These are phyloP conservation scores for Fragum fragum DNA, from an alignment of 2,888 invertebrate species.

Conservation along the genomic window DNA sequence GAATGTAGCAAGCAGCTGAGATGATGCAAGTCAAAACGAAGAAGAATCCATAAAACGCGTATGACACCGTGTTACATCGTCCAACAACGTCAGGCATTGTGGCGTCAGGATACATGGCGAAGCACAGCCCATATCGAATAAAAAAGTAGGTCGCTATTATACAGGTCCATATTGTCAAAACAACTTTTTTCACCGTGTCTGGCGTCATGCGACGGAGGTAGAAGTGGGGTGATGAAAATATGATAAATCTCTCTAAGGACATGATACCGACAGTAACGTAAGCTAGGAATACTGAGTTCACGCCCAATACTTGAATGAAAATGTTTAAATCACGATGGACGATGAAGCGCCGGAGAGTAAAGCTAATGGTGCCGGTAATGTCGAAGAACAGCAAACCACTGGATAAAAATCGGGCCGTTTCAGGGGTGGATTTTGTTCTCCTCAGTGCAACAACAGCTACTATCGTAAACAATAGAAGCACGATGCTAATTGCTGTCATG, in stretches of 20 bases:
- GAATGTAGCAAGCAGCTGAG: constrained; percentile 23
- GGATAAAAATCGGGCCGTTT: constrained; percentile 39
- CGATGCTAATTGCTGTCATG: constrained; percentile 14
- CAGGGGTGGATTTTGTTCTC: constrained; percentile 23
- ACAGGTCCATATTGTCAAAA: constrained; percentile 16
- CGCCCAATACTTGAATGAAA: constrained; percentile 37
- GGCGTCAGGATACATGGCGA: neutral
- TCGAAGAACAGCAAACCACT: constrained; percentile 40
- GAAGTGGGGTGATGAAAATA: constrained; percentile 38
- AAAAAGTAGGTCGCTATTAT: constrained; percentile 20
- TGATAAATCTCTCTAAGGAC: constrained; percentile 44
- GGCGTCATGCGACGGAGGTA: constrained; percentile 30
- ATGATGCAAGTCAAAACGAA: constrained; percentile 5
- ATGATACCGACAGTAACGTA: constrained; percentile 42
- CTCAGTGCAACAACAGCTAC: constrained; percentile 12
- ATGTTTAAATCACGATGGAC: constrained; percentile 29
- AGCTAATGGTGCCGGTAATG: constrained; percentile 29
- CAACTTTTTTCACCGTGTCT: constrained; percentile 9
- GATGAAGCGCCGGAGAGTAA: constrained; percentile 35
- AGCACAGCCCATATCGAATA: constrained; percentile 37
- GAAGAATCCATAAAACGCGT: constrained; percentile 26
- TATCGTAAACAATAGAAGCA: constrained; percentile 1
- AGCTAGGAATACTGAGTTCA: constrained; percentile 25
- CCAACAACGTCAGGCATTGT: constrained; percentile 35
- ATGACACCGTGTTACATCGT: constrained; percentile 33